Percentiles rank a stretch among this genome's conserved stretches.
phyloP scores from a whole-genome alignment of 2,888 invertebrate species.

The Therioaphis trifolii region DNA sequence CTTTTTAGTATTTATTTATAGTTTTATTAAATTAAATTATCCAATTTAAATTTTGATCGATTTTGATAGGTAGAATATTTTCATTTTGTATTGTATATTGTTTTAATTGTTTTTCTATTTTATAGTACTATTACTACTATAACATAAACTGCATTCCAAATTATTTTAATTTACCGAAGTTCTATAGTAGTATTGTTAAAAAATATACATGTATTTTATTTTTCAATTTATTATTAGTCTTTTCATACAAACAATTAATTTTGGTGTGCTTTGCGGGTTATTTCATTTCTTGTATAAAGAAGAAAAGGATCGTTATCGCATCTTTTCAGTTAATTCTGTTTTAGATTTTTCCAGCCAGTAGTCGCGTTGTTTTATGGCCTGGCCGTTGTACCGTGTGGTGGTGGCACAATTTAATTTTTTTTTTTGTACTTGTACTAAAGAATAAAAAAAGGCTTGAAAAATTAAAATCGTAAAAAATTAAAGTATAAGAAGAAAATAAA shows the following conservation, averaged over 20 bases:
- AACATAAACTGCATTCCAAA: too few relatives aligned
- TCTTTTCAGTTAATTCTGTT: conserved; percentile 51
- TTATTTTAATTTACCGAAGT: too few relatives aligned
- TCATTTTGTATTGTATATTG: too few relatives aligned
- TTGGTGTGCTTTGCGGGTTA: conserved; percentile 68
- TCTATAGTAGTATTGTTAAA: conserved; percentile 54
- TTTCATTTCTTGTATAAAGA: conserved; percentile 68
- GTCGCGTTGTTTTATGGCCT: conserved; percentile 18
- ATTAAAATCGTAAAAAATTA: conserved; percentile 38
- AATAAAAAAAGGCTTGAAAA: conserved; percentile 35
- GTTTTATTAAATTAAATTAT: too few relatives aligned
- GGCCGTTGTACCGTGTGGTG: too few relatives aligned
- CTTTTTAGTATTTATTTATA: too few relatives aligned
- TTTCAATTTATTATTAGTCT: conserved; percentile 65
- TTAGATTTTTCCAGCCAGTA: conserved; percentile 42
- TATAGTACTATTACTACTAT: too few relatives aligned
- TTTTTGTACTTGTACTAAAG: conserved; percentile 36
- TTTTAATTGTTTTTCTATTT: too few relatives aligned
- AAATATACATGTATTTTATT: conserved; percentile 28
- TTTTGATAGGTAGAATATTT: too few relatives aligned
- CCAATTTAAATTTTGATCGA: too few relatives aligned
- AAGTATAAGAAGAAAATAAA: conserved; percentile 26
- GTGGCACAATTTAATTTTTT: conserved; percentile 40
- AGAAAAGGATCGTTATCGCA: conserved; percentile 42
- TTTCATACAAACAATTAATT: conserved; percentile 70